Evolutionary conservation across 2,113 vertebrate genomes (phyloP).

Genomic region (Hymenochirus boettgeri): DNA sequence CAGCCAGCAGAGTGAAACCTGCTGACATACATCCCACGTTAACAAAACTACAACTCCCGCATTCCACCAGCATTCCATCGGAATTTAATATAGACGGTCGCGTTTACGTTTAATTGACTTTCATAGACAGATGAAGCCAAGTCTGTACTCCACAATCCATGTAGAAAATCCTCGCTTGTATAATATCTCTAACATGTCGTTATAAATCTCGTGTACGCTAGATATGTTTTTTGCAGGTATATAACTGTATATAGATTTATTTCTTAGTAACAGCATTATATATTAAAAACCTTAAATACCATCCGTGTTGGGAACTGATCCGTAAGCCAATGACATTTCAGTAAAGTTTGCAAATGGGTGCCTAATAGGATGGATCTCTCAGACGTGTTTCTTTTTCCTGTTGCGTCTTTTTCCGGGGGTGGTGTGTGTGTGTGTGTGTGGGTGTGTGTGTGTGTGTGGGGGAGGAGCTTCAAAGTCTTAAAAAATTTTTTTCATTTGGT

Average conservation of each 20-base stretch:
- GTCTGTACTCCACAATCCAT: conserved; percentile 14
- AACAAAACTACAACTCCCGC: too few species aligned
- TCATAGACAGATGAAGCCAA: too few species aligned
- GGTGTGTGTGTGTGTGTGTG: too few species aligned
- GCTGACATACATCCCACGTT: too few species aligned
- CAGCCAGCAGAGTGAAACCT: too few species aligned
- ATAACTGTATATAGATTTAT: conserved; percentile 20
- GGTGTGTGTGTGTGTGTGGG: too few species aligned
- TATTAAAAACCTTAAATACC: conserved; percentile 7
- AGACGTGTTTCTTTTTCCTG: conserved; percentile 39
- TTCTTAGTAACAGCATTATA: conserved; percentile 8
- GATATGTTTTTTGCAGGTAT: conserved; percentile 16
- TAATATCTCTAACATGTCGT: conserved; percentile 23
- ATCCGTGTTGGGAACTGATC: conserved; percentile 47
- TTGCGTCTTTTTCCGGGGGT: neutral
- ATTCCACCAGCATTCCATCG: too few species aligned
- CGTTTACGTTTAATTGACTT: too few species aligned
- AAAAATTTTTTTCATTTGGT: conserved; percentile 53
- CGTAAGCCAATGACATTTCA: conserved; percentile 61
- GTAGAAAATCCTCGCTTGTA: conserved; percentile 14
- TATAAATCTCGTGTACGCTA: conserved; percentile 32
- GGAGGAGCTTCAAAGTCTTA: conserved; percentile 52
- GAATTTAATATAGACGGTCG: too few species aligned
- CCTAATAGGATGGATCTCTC: conserved; percentile 49
- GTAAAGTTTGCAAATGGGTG: conserved; percentile 31